Conservation (phyloP, 2,113 vertebrate genomes). For the Hyla sarda region DNA sequence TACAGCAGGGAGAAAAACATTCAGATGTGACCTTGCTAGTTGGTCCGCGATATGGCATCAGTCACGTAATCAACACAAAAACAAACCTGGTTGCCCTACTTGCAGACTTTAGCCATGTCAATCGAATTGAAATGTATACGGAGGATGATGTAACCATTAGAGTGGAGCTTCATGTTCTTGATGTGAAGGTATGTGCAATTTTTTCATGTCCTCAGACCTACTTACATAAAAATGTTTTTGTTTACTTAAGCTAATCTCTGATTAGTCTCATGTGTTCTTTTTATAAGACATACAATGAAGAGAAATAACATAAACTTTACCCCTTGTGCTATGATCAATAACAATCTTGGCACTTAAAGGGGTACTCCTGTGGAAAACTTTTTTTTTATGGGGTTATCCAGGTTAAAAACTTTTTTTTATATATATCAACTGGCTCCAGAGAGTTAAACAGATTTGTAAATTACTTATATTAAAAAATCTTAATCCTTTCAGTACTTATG, state of each 20-base stretch:
- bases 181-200: slow-evolving; percentile 85
- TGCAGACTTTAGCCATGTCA: slow-evolving; percentile 97
- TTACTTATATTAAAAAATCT: too few relatives aligned
- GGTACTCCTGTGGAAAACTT: too few relatives aligned
- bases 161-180: slow-evolving; percentile 95
- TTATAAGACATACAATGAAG: too few relatives aligned
- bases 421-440: too few relatives aligned
- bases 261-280: too few relatives aligned
- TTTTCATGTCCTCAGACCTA: background rate
- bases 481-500: too few relatives aligned
- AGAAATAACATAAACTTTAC: background rate
- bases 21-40: slow-evolving; percentile 95
- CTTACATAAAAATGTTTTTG: background rate
- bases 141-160: slow-evolving; percentile 89
- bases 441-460: too few relatives aligned
- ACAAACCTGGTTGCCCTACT: slow-evolving; percentile 95
- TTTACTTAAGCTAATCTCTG: too few relatives aligned
- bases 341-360: too few relatives aligned
- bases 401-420: too few relatives aligned
- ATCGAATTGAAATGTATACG: slow-evolving; percentile 98
- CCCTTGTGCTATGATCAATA: too few relatives aligned
- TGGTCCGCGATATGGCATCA: slow-evolving; percentile 94
- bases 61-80: slow-evolving; percentile 97
- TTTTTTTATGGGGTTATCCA: too few relatives aligned
- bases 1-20: slow-evolving; percentile 94